Percentiles rank a stretch among this genome's conserved stretches.
These are phyloP conservation scores for Cydia strobilella DNA, from an alignment of 1,140 invertebrate species.

Conservation along the genomic window DNA sequence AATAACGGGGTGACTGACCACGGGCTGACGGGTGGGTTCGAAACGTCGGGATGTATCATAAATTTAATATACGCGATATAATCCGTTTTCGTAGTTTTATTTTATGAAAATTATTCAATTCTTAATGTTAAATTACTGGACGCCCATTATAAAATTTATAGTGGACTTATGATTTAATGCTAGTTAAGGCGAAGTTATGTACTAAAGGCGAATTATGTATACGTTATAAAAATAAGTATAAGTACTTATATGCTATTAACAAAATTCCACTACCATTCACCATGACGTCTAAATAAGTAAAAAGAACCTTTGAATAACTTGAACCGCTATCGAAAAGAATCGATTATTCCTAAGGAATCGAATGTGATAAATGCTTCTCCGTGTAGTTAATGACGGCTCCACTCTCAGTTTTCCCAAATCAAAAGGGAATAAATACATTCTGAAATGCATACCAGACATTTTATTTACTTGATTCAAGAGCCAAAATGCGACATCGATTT, in stretches of 20 bases:
- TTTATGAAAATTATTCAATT: too few relatives aligned
- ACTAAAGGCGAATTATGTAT: too few relatives aligned
- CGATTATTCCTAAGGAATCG: conserved; percentile 3
- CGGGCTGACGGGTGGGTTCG: too few relatives aligned
- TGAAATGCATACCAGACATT: not conserved
- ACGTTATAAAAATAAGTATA: too few relatives aligned
- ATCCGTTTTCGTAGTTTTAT: too few relatives aligned
- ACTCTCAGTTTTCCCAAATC: not conserved
- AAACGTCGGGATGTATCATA: too few relatives aligned
- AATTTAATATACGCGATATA: too few relatives aligned
- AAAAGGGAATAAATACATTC: not conserved
- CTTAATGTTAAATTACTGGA: too few relatives aligned
- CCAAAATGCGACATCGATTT: not conserved
- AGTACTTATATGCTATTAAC: not conserved
- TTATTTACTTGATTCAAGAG: not conserved
- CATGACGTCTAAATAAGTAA: not conserved
- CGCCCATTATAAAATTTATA: too few relatives aligned
- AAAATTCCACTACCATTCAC: not conserved
- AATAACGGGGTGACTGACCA: too few relatives aligned
- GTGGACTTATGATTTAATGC: too few relatives aligned
- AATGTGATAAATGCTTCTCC: conserved; percentile 16
- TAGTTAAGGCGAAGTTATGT: too few relatives aligned
- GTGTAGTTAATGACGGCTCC: not conserved
- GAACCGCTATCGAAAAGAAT: not conserved
- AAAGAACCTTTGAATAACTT: not conserved